Evolutionary conservation across 2,797 vertebrate species (phyloP), one percentile per base, ranked within the genome.

Genomic region (Hozukius guyotensis): DNA sequence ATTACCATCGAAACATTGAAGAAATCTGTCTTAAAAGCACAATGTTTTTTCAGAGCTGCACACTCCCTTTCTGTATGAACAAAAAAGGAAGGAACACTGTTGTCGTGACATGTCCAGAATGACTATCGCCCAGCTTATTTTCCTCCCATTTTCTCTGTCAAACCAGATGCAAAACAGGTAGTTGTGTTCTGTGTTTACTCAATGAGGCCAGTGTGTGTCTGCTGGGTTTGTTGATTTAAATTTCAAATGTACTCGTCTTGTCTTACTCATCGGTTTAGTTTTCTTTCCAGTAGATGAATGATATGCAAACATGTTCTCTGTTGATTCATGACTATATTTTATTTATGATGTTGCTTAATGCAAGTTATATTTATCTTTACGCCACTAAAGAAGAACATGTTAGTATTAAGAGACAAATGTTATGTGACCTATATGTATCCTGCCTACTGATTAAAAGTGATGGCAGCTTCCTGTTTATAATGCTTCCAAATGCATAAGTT

Each of bases 81-180:
- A 66, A 66, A 78, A 70, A 56, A 65, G 55, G 29, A 55, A 59
- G 62, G 31, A 81, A 72, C 70, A 36, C 2, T 46, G 60, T 31
- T 85, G 82, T 81, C 61, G 52, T 63, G 64, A 84, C 77, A 81
- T 34, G 59, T 85, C 49, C 6, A 79, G 20, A 87, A 74, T 83
- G 65, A 77, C 65, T 72, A 18, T 8, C 38, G 20, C 32, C 13
- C 32, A 52, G 13, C 22, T 64, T 80, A 38, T 74, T 81, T 32
- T 22, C 25, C 24, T 34, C 36, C 7, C 16, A 18, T 59, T 11
- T 71, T 69, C 72, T 79, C 59, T 52, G 61, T 80, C 61, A 72
- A 82, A 85, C 71, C 61, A 85, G 78, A 90, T 76, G 71, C 69
- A 87, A 78, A 91, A 57, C 72, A 66, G 32, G 59, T 53, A 68